phyloP scores from a whole-genome alignment of 2,113 vertebrate genomes.

The Oenanthe oenanthe region DNA sequence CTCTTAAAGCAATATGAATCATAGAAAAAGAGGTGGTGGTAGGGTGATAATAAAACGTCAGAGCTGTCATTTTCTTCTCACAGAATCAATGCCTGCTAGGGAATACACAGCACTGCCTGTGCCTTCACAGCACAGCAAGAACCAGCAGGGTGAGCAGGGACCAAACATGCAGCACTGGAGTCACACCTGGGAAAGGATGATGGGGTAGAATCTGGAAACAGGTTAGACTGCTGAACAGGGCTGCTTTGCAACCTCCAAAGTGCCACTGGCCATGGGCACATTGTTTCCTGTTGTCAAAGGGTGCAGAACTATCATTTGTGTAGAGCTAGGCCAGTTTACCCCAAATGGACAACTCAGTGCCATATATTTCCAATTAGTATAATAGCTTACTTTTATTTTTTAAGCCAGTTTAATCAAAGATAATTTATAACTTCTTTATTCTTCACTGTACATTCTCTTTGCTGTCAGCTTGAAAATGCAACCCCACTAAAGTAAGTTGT shows the following conservation, averaged over 20 bases:
- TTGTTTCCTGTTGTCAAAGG: neutral
- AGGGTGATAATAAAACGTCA: constrained; percentile 50
- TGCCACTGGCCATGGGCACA: rapidly evolving
- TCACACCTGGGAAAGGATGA: neutral
- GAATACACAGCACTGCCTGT: neutral
- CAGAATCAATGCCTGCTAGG: constrained; percentile 1
- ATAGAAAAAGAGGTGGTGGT: constrained; percentile 57
- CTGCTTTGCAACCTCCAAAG: neutral
- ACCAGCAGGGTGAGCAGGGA: rapidly evolving
- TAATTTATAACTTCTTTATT: neutral
- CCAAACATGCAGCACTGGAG: neutral
- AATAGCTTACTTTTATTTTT: neutral
- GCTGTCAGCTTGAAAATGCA: neutral
- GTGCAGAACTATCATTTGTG: neutral
- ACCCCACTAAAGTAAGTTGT: neutral
- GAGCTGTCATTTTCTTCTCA: constrained; percentile 58
- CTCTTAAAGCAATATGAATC: constrained; percentile 74
- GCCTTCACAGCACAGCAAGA: neutral
- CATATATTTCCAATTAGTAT: neutral
- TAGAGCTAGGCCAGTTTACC: neutral
- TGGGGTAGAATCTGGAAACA: neutral
- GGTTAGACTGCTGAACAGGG: neutral
- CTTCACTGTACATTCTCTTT: neutral
- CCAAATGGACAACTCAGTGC: rapidly evolving
- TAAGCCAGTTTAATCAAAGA: neutral